phyloP scores from a whole-genome alignment of 1,140 invertebrate species.

The Mylabris phalerata region DNA sequence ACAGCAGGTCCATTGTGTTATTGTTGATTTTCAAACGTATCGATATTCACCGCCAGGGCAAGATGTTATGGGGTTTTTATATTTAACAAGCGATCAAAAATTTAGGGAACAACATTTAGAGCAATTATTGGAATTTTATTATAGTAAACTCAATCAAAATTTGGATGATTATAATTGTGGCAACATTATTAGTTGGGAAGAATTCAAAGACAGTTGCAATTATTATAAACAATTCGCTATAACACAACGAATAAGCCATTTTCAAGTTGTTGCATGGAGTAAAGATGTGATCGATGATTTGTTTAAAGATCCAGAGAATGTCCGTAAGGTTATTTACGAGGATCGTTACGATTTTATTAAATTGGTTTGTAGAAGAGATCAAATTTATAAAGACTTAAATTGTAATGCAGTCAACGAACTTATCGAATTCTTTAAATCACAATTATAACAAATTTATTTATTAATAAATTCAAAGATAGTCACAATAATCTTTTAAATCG shows the following conservation, averaged over 20 bases:
- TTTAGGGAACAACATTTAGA: constrained; percentile 38
- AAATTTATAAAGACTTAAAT: constrained; percentile 3
- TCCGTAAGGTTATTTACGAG: background rate
- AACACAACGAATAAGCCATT: constrained; percentile 1
- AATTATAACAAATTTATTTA: background rate
- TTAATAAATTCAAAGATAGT: constrained; percentile 6
- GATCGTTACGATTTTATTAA: constrained; percentile 1
- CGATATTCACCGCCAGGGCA: constrained; percentile 46
- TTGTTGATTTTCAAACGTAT: constrained; percentile 49
- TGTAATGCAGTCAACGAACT: background rate
- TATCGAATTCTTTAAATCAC: background rate
- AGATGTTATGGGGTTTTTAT: constrained; percentile 42
- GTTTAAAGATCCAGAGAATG: constrained; percentile 3
- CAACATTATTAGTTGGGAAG: background rate
- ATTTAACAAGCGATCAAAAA: constrained; percentile 33
- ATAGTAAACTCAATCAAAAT: constrained; percentile 28
- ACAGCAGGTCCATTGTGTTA: constrained; percentile 35
- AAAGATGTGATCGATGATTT: constrained; percentile 1
- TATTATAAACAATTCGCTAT: constrained; percentile 10
- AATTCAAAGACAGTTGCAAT: constrained; percentile 3
- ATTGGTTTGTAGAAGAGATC: background rate
- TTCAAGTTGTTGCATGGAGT: background rate
- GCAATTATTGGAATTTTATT: constrained; percentile 37
- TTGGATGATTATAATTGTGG: constrained; percentile 23
- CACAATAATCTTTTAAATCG: constrained; percentile 30